Percentiles rank a stretch among this genome's conserved stretches.
phyloP scores from a whole-genome alignment of 2,797 vertebrate genomes.

The Cetoscarus ocellatus region DNA sequence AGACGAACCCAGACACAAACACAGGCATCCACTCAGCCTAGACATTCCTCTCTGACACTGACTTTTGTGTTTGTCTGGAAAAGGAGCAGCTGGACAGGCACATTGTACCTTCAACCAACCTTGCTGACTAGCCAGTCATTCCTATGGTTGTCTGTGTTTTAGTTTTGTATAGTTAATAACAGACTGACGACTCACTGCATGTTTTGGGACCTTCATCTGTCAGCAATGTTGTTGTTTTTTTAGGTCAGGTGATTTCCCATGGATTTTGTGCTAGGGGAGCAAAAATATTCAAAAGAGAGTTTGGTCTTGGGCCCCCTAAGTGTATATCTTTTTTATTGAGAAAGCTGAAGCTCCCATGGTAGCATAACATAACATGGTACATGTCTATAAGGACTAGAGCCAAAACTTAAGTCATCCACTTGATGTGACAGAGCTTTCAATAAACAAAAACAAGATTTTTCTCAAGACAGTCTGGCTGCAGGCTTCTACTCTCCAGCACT shows the following conservation, averaged over 20 bases:
- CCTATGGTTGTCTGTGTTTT: conserved; percentile 69
- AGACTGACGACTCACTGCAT: conserved; percentile 39
- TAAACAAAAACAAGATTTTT: too few relatives aligned
- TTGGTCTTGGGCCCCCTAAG: background rate
- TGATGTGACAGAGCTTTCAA: too few relatives aligned
- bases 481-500: too few relatives aligned
- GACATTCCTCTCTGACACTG: conserved; percentile 74
- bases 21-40: conserved; percentile 56
- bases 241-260: conserved; percentile 19
- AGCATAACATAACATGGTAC: background rate
- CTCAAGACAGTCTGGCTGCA: too few relatives aligned
- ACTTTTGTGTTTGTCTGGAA: conserved; percentile 73
- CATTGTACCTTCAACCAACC: conserved; percentile 57
- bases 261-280: conserved; percentile 5
- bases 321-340: background rate
- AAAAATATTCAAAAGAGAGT: conserved; percentile 6
- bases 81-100: conserved; percentile 68
- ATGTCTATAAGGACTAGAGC: too few relatives aligned
- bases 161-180: conserved; percentile 56
- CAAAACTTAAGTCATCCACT: too few relatives aligned
- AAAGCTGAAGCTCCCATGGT: background rate
- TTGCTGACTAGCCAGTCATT: conserved; percentile 54
- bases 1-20: conserved; percentile 68
- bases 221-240: background rate
- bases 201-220: conserved; percentile 36